These are phyloP conservation scores for Cryptocheilus praepositus DNA, from an alignment of 2,888 invertebrate species.

Conservation along the genomic window DNA sequence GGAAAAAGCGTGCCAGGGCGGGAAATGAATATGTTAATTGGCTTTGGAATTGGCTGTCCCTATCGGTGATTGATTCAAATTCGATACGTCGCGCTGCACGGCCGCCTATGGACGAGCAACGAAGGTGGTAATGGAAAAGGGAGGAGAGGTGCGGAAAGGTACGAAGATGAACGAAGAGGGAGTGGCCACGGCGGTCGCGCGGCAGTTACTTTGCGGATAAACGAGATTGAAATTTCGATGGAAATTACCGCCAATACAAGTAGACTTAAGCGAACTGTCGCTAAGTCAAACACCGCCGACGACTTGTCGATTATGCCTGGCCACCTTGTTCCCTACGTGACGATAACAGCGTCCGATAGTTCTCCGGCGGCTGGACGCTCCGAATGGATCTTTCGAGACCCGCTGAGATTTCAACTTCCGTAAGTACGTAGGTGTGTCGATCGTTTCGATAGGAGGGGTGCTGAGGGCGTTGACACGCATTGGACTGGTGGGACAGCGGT, in stretches of 20 bases:
- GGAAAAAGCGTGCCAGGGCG: constrained; percentile 54
- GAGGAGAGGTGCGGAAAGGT: constrained; percentile 18
- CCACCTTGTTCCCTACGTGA: constrained; percentile 13
- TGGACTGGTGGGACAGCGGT: no score
- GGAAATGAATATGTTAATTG: constrained; percentile 73
- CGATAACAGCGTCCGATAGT: not conserved
- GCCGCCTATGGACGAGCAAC: not conserved
- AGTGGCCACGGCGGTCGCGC: constrained; percentile 39
- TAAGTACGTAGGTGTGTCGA: no score
- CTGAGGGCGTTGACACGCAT: no score
- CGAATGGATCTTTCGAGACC: no score
- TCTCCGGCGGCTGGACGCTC: no score
- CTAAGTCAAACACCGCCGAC: constrained; percentile 62
- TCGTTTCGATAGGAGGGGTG: no score
- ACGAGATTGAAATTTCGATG: constrained; percentile 70
- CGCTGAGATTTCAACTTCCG: no score
- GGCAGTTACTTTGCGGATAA: constrained; percentile 66
- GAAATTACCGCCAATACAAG: constrained; percentile 62
- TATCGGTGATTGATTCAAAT: constrained; percentile 73
- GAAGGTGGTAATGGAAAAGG: constrained; percentile 3
- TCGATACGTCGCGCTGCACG: constrained; percentile 64
- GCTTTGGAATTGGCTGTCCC: constrained; percentile 70
- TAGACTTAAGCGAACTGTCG: constrained; percentile 64
- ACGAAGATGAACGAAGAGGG: constrained; percentile 6
- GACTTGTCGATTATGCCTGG: constrained; percentile 55